phyloP scores from a whole-genome alignment of 2,113 vertebrate genomes.

The Chroicocephalus ridibundus region DNA sequence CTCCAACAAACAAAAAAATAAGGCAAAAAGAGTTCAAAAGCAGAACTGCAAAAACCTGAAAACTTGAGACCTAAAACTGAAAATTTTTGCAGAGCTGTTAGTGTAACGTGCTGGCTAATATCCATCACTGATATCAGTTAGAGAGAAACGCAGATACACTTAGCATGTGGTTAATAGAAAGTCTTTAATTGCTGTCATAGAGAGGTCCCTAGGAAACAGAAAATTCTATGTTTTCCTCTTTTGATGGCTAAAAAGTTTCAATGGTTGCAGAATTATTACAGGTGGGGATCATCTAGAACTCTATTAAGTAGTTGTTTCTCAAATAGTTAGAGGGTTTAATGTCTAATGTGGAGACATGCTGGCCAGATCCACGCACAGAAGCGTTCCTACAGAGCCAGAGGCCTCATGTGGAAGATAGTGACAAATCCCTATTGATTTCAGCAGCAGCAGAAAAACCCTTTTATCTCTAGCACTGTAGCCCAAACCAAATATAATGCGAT shows the following conservation, averaged over 20 bases:
- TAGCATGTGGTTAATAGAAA: not conserved
- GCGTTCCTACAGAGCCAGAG: not conserved
- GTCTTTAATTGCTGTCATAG: not conserved
- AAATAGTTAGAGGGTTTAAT: not conserved
- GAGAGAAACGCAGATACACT: not conserved
- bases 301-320: not conserved
- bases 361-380: not conserved
- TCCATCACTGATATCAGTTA: not conserved
- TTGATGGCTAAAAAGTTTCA: not conserved
- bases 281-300: not conserved
- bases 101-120: not conserved
- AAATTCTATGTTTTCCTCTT: not conserved
- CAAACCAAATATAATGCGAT: not conserved
- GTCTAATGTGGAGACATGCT: not conserved
- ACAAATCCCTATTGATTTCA: not conserved
- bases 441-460: not conserved
- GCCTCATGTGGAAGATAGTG: not conserved
- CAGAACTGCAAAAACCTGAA: not conserved
- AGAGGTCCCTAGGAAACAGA: not conserved
- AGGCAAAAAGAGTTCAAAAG: not conserved
- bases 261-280: not conserved
- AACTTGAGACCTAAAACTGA: not conserved
- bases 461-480: not conserved
- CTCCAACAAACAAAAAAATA: not conserved
- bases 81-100: not conserved